These are phyloP conservation scores for Nephrocerus scutellatus DNA, from an alignment of 2,888 invertebrate genomes.

Conservation along the genomic window DNA sequence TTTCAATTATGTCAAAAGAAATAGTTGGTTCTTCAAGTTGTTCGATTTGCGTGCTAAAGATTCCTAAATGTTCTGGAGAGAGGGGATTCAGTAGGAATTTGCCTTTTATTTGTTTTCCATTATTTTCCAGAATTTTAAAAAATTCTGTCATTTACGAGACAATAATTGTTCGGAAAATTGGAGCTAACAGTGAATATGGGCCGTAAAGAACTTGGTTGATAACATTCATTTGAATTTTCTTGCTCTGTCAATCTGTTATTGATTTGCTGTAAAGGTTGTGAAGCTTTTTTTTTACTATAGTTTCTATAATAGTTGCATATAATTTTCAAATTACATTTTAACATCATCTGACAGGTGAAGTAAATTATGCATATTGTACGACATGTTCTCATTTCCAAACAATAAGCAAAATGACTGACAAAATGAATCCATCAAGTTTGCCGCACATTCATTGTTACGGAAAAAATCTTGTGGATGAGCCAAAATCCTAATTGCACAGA, in stretches of 20 bases:
- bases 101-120: no score
- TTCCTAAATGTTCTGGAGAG: no score
- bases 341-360: background rate
- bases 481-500: conserved; percentile 3
- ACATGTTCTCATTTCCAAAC: conserved; percentile 6
- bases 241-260: no score
- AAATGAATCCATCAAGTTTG: background rate
- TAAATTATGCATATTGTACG: conserved; percentile 4
- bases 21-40: no score
- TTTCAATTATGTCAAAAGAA: no score
- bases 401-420: background rate
- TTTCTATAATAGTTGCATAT: background rate
- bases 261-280: no score
- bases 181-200: background rate
- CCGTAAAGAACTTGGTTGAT: background rate
- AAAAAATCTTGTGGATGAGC: conserved; percentile 1
- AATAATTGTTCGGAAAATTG: background rate
- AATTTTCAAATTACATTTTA: background rate
- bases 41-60: no score
- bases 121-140: no score
- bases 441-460: no score
- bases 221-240: background rate
- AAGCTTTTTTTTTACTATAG: background rate
- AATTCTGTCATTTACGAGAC: no score
- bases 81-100: background rate